These are phyloP conservation scores for Doryteuthis pealeii DNA, from an alignment of 1,140 invertebrate genomes.

Conservation along the genomic window DNA sequence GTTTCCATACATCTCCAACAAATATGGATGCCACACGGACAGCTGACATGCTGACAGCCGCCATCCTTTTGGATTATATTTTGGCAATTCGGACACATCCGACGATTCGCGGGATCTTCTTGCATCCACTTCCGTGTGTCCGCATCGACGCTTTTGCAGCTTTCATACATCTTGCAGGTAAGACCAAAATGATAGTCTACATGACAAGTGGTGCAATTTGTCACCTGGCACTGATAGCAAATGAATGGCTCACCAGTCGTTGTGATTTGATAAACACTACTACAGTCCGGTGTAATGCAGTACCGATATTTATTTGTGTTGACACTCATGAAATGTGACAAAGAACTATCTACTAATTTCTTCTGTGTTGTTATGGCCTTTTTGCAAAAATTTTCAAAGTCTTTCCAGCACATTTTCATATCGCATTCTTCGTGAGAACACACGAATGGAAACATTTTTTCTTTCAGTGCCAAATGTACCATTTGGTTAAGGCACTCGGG, in stretches of 20 bases:
- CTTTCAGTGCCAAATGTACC: conserved; percentile 13
- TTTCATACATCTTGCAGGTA: conserved; percentile 11
- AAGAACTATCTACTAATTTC: neutral
- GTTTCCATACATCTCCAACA: conserved; percentile 29
- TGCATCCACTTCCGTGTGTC: conserved; percentile 6
- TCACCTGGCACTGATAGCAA: neutral
- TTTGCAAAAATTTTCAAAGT: neutral
- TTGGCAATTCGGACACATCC: conserved; percentile 31
- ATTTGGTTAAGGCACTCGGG: conserved; percentile 15
- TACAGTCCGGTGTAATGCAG: conserved; percentile 21
- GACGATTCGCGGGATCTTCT: conserved; percentile 15
- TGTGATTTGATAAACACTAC: conserved; percentile 2
- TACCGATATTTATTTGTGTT: conserved; percentile 16
- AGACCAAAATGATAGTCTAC: conserved; percentile 11
- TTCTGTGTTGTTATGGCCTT: neutral
- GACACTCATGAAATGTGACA: neutral
- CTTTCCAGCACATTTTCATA: neutral
- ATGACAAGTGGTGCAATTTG: conserved; percentile 12
- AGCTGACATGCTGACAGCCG: conserved; percentile 36
- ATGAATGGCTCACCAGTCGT: conserved; percentile 1
- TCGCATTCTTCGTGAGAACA: conserved; percentile 18
- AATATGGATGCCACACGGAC: conserved; percentile 28
- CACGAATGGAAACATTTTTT: conserved; percentile 11
- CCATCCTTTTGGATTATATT: conserved; percentile 34
- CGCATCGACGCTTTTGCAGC: neutral